Percentiles rank a stretch among this genome's conserved stretches.
Conservation (phyloP, 1,140 invertebrate genomes). For the Galendromus occidentalis region DNA sequence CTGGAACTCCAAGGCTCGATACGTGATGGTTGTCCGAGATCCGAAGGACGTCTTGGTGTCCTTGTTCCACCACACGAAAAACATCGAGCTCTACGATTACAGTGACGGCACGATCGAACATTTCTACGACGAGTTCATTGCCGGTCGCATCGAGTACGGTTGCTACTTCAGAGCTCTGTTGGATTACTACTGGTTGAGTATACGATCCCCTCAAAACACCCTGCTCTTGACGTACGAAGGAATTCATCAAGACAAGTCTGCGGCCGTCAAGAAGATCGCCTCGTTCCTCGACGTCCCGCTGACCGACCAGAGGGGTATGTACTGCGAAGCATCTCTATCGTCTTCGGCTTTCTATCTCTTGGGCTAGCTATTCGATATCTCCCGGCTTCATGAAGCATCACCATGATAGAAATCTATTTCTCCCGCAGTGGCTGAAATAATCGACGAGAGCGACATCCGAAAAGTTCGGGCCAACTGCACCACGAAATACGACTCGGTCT, state of each 20-base stretch:
- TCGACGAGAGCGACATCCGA: neutral
- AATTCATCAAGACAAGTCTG: neutral
- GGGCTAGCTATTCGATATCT: too few species aligned
- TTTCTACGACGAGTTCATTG: neutral
- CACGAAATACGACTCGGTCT: neutral
- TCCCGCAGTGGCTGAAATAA: neutral
- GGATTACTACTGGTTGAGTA: neutral
- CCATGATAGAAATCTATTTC: neutral
- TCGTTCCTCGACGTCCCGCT: neutral
- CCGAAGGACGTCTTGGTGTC: neutral
- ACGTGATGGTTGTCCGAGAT: neutral
- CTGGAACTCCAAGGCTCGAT: neutral
- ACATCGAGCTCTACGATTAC: neutral
- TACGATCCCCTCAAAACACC: neutral
- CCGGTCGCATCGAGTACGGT: neutral
- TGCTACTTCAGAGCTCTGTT: neutral
- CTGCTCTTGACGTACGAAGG: neutral
- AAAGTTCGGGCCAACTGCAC: neutral
- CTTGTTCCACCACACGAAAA: neutral
- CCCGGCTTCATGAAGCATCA: too few species aligned
- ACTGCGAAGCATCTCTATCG: too few species aligned
- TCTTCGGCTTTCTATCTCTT: too few species aligned
- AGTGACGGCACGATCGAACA: neutral
- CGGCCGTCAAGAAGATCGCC: neutral
- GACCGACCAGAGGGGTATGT: neutral